Base-by-base conservation (phyloP, 23 tunicate genomes). In the Halocynthia roretzi region DNA sequence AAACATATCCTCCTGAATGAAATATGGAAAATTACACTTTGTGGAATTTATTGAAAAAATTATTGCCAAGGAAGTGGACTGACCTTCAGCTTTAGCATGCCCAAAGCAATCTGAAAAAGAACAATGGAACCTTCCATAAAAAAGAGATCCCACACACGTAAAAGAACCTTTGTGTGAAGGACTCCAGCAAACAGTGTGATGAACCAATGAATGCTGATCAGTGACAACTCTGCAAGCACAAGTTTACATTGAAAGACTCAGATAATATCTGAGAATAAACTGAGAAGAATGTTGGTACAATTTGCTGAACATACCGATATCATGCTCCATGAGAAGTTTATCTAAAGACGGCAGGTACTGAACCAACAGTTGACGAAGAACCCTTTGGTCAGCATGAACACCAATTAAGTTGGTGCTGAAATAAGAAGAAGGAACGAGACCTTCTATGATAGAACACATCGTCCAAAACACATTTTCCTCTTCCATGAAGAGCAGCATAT, bases 401-500 rank as follows among this genome's bases (percentile, higher is more conserved):
- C 96, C 96, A 83, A 83, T 66, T 51, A 89, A 74, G 65, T 80
- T 76, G 18, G 70, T 76, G 56, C 81, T 62, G 75, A 83, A 89
- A 51, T 83, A 89, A 10, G 88, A 82, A 6, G 66, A 62, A 50
- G 96, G 96, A 7, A 89, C 51, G 1, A 89, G 81, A 52, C 84
- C 88, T 68, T 89, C 96, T 19, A 89, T 65, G 18, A 83, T 89
- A 15, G 96, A 77, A 54, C 85, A 89, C 96, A 89, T 83, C 78
- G 76, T 89, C 96, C 96, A 89, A 75, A 89, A 89, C 5, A 68
- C 84, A 70, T 89, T 83, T 76, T 89, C 96, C 77, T 89, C 96
- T 57, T 84, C 85, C 88, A 89, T 80, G 67, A 83, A 89, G 22
- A 89, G 70, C 67, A 89, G 75, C 61, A 89, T 80, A 70, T 89